phyloP scores from a whole-genome alignment of 2,797 vertebrate genomes.

The Macropodus opercularis region DNA sequence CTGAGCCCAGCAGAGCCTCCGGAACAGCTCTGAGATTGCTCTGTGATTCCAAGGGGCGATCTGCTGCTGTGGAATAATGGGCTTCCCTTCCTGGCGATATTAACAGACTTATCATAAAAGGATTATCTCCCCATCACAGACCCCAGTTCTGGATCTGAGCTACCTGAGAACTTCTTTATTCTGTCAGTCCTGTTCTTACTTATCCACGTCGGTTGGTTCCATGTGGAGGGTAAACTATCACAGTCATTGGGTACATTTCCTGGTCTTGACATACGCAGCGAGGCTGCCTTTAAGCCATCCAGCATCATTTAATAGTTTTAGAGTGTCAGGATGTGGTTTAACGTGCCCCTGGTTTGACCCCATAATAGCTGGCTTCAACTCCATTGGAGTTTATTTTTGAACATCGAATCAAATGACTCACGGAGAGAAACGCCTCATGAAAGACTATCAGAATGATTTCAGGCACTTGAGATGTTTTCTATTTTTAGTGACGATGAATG shows the following conservation, averaged over 20 bases:
- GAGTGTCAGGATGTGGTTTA: slow-evolving; percentile 37
- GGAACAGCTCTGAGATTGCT: slow-evolving; percentile 57
- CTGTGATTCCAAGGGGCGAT: slow-evolving; percentile 53
- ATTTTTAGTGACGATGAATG: slow-evolving; percentile 66
- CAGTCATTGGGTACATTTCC: slow-evolving; percentile 31
- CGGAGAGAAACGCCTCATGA: slow-evolving; percentile 61
- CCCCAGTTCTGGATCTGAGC: slow-evolving; percentile 52
- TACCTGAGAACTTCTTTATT: slow-evolving; percentile 66
- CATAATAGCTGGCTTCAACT: slow-evolving; percentile 40
- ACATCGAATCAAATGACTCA: slow-evolving; percentile 50
- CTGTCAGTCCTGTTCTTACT: slow-evolving; percentile 47
- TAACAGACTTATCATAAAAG: slow-evolving; percentile 70
- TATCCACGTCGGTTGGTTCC: slow-evolving; percentile 23
- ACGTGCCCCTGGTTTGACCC: slow-evolving; percentile 60
- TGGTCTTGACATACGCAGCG: slow-evolving; percentile 31
- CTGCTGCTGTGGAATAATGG: slow-evolving; percentile 63
- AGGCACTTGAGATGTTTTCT: slow-evolving; percentile 70
- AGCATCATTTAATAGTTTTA: slow-evolving; percentile 58
- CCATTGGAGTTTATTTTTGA: slow-evolving; percentile 71
- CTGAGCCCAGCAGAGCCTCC: slow-evolving; percentile 54
- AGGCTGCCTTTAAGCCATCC: slow-evolving; percentile 44
- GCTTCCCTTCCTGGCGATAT: slow-evolving; percentile 60
- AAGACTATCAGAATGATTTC: slow-evolving; percentile 68
- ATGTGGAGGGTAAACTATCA: slow-evolving; percentile 38
- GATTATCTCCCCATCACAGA: slow-evolving; percentile 69